Evolutionary conservation across 2,797 vertebrate species (phyloP).

Genomic region (Paguma larvata): DNA sequence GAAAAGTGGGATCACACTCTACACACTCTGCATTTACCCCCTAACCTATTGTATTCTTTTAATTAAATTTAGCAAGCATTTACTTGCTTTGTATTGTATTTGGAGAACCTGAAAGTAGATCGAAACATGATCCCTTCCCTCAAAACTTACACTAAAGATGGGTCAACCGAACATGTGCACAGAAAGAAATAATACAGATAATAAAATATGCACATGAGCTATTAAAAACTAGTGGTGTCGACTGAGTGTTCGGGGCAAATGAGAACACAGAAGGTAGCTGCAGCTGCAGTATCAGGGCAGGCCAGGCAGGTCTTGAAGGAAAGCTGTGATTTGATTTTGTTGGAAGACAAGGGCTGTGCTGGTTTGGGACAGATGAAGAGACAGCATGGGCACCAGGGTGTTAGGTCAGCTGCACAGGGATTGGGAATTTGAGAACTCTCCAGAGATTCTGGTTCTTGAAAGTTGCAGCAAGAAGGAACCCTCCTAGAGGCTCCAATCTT

Average conservation of each 20-base stretch:
- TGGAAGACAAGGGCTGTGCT: neutral
- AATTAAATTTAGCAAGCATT: neutral
- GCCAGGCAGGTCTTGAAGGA: neutral
- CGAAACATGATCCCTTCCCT: neutral
- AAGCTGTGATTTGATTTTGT: neutral
- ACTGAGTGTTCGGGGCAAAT: neutral
- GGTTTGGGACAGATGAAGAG: neutral
- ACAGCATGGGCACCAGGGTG: neutral
- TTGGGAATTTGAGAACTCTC: neutral
- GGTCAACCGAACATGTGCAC: neutral
- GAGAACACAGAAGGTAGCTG: neutral
- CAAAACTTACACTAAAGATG: neutral
- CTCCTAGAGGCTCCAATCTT: neutral
- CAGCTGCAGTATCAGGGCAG: neutral
- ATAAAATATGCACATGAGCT: neutral
- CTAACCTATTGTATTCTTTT: neutral
- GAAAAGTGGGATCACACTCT: neutral
- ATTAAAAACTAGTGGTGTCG: neutral
- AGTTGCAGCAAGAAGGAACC: neutral
- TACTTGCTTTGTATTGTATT: conserved; percentile 2
- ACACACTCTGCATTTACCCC: neutral
- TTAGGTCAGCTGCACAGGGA: neutral
- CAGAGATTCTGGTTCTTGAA: neutral
- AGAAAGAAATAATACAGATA: neutral
- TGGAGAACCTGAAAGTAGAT: neutral